Percentiles rank a stretch among this genome's conserved stretches.
phyloP scores from a whole-genome alignment of 2,888 invertebrate species.

The Phortica okadai region DNA sequence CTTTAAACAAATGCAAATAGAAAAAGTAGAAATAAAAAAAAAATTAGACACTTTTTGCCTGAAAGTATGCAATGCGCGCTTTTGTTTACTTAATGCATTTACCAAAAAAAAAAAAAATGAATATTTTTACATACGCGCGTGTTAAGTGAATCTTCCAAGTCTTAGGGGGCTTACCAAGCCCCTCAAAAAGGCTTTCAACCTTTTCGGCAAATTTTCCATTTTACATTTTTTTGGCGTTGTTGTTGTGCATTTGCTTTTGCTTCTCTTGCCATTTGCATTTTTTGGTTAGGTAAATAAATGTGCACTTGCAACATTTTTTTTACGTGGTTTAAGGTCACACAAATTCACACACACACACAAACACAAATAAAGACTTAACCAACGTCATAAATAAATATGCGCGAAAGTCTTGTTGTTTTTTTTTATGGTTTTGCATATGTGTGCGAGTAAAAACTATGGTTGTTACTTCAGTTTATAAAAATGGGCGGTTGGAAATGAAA shows the following conservation, averaged over 20 bases:
- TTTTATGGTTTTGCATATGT: slow-evolving; percentile 31
- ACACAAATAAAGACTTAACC: slow-evolving; percentile 10
- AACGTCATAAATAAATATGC: slow-evolving; percentile 34
- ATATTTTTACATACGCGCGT: slow-evolving; percentile 12
- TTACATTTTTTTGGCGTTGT: background rate
- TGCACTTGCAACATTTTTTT: slow-evolving; percentile 54
- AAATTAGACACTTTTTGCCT: background rate
- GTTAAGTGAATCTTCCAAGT: slow-evolving; percentile 53
- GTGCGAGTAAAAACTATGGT: slow-evolving; percentile 59
- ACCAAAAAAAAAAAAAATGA: background rate
- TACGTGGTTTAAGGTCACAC: slow-evolving; percentile 45
- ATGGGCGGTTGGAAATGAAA: background rate
- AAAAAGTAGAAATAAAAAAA: background rate
- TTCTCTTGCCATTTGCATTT: slow-evolving; percentile 45
- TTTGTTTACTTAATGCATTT: slow-evolving; percentile 24
- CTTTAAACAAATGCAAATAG: slow-evolving; percentile 31
- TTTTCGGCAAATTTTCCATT: too few relatives aligned
- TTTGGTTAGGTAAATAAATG: slow-evolving; percentile 65
- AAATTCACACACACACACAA: slow-evolving; percentile 42
- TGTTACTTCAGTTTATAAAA: slow-evolving; percentile 46
- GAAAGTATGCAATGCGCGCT: slow-evolving; percentile 17
- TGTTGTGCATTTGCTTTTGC: slow-evolving; percentile 26
- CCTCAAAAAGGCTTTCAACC: too few relatives aligned
- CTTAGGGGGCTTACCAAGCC: too few relatives aligned
- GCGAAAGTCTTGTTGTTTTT: background rate